A percentile compares a stretch with the other conserved stretches of the same genome.
Conservation (phyloP, 2,797 vertebrate species). For the Paguma larvata region DNA sequence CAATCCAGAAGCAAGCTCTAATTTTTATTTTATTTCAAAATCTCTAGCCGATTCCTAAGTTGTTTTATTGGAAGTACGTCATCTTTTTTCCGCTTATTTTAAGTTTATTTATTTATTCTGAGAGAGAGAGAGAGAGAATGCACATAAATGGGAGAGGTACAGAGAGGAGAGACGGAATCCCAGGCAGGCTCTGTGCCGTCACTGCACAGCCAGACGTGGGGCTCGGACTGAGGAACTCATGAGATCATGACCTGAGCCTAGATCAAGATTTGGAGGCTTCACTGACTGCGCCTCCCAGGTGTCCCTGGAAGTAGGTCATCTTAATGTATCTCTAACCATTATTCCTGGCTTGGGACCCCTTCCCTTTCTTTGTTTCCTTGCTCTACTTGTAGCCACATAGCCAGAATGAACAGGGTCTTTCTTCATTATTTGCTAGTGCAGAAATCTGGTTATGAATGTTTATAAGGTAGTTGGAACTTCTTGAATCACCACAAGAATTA, state of each 20-base stretch:
- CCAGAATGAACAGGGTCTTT: not conserved
- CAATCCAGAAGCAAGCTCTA: not conserved
- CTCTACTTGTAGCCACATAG: not conserved
- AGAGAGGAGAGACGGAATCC: too few relatives aligned
- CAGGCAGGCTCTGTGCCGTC: too few relatives aligned
- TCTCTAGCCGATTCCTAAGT: not conserved
- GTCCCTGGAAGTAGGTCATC: not conserved
- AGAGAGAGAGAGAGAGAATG: too few relatives aligned
- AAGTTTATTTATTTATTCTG: too few relatives aligned
- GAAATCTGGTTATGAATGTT: slow-evolving; percentile 24
- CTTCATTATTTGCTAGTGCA: not conserved
- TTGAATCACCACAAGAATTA: slow-evolving; percentile 32
- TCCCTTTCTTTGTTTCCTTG: not conserved
- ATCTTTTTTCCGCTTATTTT: not conserved
- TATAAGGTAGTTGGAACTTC: slow-evolving; percentile 34
- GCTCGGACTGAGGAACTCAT: too few relatives aligned
- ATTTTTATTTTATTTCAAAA: slow-evolving; percentile 29
- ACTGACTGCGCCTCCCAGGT: too few relatives aligned
- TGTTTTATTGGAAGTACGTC: not conserved
- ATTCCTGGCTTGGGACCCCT: not conserved
- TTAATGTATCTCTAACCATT: not conserved
- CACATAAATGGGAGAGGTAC: too few relatives aligned
- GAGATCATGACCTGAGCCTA: too few relatives aligned
- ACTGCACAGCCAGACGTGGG: too few relatives aligned
- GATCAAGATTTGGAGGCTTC: too few relatives aligned